Conservation (phyloP, 1,140 invertebrate genomes). For the Polypedilum pembai region DNA sequence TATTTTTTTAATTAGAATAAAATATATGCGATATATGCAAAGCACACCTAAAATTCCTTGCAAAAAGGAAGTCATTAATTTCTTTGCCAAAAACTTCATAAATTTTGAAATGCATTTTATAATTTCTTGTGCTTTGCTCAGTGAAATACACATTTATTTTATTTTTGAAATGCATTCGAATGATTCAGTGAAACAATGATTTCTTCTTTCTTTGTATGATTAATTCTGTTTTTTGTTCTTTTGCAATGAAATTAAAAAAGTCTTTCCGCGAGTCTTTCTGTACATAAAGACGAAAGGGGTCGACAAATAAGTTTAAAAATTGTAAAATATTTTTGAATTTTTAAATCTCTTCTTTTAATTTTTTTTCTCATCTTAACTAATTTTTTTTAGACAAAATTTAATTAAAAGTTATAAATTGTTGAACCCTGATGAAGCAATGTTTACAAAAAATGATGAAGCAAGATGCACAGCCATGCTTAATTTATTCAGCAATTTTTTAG, state of each 20-base stretch:
- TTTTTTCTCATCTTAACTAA: no score
- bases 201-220: constrained; percentile 18
- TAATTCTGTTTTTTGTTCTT: neutral
- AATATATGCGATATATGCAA: neutral
- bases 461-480: constrained; percentile 1
- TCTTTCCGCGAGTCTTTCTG: no score
- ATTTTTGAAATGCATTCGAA: neutral
- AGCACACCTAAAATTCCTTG: neutral
- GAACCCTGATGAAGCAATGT: neutral
- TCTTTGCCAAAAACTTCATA: constrained; percentile 15
- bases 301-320: no score
- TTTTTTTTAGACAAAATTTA: no score
- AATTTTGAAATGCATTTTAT: constrained; percentile 6
- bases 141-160: no score
- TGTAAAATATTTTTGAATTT: no score
- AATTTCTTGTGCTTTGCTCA: no score
- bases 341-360: no score
- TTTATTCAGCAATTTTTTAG: constrained; percentile 13
- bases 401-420: no score
- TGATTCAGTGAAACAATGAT: constrained; percentile 18
- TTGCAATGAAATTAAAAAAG: no score
- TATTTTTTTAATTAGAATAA: neutral
- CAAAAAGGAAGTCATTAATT: constrained; percentile 18
- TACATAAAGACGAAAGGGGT: no score
- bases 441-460: neutral